phyloP scores from a whole-genome alignment of 2,113 vertebrate species.

The Gnathonemus echidnorhynchus region DNA sequence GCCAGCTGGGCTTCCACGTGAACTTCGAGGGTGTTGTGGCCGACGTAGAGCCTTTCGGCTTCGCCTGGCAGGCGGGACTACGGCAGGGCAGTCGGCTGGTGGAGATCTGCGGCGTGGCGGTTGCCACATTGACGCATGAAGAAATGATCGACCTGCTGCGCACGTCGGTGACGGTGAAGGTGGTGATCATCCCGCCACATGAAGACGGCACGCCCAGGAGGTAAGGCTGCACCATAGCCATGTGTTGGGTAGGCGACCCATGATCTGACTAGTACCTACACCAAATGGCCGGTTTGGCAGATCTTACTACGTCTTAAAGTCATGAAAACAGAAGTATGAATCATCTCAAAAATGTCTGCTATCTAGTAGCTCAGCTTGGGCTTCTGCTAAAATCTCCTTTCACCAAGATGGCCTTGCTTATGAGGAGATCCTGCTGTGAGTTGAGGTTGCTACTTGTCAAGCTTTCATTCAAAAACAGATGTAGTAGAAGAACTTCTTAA shows the following conservation, averaged over 20 bases:
- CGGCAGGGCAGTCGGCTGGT: conserved; percentile 75
- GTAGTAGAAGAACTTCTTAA: neutral
- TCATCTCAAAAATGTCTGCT: neutral
- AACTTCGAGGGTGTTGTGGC: conserved; percentile 81
- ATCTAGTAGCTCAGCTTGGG: neutral
- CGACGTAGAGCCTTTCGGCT: conserved; percentile 77
- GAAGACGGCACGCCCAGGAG: conserved; percentile 74
- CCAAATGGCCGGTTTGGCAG: neutral
- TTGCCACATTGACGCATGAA: conserved; percentile 74
- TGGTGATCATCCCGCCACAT: conserved; percentile 73
- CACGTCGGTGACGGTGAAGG: conserved; percentile 69
- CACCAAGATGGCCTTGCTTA: neutral
- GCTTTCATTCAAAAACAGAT: neutral
- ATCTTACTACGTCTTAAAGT: neutral
- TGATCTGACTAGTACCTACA: neutral
- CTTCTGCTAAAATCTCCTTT: neutral
- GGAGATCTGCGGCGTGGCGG: conserved; percentile 76
- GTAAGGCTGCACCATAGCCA: conserved; percentile 35
- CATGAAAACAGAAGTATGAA: neutral
- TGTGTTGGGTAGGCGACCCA: neutral
- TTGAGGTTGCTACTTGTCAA: neutral
- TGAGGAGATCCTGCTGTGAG: neutral
- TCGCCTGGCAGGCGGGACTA: conserved; percentile 77
- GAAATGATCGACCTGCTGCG: conserved; percentile 80
- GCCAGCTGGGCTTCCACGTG: conserved; percentile 79